Evolutionary conservation across 37 sponge, comb jelly and placozoan species (phyloP), one percentile per base, ranked within the genome.

Genomic region (Bolinopsis microptera): DNA sequence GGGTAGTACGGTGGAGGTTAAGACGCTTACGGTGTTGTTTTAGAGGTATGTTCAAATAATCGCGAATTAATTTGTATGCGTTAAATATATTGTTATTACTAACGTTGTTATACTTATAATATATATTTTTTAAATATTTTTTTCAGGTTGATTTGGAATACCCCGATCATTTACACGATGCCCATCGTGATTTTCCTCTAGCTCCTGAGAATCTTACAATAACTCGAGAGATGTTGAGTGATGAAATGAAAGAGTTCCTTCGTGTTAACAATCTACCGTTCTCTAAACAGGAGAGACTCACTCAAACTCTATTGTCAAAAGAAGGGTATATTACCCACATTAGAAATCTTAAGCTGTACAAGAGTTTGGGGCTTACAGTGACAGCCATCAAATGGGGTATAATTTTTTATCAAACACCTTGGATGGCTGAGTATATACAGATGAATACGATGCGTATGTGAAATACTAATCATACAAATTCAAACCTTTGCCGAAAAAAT

Each of bases 281-380:
- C 36, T 32, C 36, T 18, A 32, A 28, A 16, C 80, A 77, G 35
- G 18, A 31, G 33, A 28, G 80, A 5, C 37, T 77, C 0, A 77
- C 80, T 1, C 80, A 77, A 77, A 77, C 33, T 22, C 32, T 77
- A 0, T 18, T 77, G 1, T 36, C 80, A 77, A 77, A 77, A 77
- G 32, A 32, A 13, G 32, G 32, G 1, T 77, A 77, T 32, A 34
- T 77, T 16, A 16, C 18, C 0, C 80, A 77, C 35, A 77, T 77
- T 9, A 77, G 33, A 3, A 77, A 77, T 36, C 35, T 77, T 21
- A 32, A 33, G 3, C 3, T 77, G 3, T 77, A 77, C 18, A 34
- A 34, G 33, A 77, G 33, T 9, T 1, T 34, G 33, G 80, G 80
- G 33, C 1, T 77, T 1, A 36, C 33, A 34, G 0, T 77, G 13